Conservation (phyloP, 2,113 vertebrate species). For the Apteryx owenii region DNA sequence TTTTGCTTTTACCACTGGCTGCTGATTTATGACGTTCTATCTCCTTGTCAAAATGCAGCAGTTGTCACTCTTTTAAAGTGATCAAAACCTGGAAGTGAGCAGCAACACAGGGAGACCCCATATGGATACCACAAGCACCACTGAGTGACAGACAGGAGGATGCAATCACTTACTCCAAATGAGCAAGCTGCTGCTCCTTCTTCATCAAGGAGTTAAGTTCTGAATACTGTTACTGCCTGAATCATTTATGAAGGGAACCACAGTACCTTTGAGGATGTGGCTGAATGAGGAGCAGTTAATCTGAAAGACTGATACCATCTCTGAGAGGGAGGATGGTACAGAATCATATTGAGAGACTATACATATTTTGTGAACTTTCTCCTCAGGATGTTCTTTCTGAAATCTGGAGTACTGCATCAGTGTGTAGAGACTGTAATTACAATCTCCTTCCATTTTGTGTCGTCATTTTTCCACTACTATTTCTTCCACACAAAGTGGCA, state of each 20-base stretch:
- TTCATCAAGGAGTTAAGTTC: neutral
- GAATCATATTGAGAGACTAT: neutral
- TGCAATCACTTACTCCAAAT: neutral
- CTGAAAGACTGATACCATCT: neutral
- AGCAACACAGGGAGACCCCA: neutral
- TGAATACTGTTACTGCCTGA: constrained; percentile 19
- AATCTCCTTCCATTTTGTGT: neutral
- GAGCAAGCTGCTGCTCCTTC: neutral
- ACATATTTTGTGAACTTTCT: constrained; percentile 14
- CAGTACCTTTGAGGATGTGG: neutral
- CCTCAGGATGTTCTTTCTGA: neutral
- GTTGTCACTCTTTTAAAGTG: neutral
- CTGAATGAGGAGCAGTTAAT: constrained; percentile 26
- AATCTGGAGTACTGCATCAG: neutral
- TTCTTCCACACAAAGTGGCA: neutral
- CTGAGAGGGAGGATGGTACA: neutral
- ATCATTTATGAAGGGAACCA: constrained; percentile 51
- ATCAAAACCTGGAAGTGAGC: neutral
- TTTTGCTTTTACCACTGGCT: neutral
- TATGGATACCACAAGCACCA: neutral
- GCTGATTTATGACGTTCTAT: neutral
- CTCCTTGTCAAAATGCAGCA: neutral
- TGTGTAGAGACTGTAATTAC: neutral
- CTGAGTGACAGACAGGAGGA: neutral
- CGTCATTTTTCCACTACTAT: neutral